Evolutionary conservation across 2,113 vertebrate species (phyloP).

Genomic region (Caranx melampygus): DNA sequence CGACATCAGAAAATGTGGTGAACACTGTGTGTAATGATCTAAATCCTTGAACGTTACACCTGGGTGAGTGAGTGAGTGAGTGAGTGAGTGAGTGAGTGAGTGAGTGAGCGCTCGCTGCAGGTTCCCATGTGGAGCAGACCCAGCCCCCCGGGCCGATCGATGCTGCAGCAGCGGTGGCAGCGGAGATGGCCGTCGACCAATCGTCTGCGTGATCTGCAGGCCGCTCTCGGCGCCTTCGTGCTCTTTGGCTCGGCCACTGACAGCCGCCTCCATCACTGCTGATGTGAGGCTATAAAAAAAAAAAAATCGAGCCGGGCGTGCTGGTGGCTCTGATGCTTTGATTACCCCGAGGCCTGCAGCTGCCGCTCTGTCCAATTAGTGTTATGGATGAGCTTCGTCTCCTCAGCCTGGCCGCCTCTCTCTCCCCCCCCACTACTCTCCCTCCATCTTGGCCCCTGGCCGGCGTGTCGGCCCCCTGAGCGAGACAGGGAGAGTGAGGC

Average conservation of each 20-base stretch:
- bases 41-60: not conserved
- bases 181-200: not conserved
- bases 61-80: no score
- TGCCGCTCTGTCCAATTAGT: conserved; percentile 67
- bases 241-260: not conserved
- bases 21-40: no score
- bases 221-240: conserved; percentile 2
- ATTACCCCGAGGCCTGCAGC: conserved; percentile 48
- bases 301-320: conserved; percentile 12
- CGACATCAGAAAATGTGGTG: no score
- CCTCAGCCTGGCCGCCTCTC: conserved; percentile 14
- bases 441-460: not conserved
- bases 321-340: conserved; percentile 39
- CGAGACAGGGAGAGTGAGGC: not conserved
- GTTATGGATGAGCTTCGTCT: conserved; percentile 63
- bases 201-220: conserved; percentile 3
- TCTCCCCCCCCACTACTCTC: no score
- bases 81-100: no score
- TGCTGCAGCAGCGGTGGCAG: not conserved
- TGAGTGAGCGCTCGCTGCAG: not conserved
- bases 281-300: conserved; percentile 18
- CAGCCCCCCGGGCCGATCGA: conserved; percentile 15
- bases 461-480: not conserved
- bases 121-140: not conserved
- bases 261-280: conserved; percentile 31